phyloP scores from a whole-genome alignment of 1,140 invertebrate genomes.

The Bombus ignitus region DNA sequence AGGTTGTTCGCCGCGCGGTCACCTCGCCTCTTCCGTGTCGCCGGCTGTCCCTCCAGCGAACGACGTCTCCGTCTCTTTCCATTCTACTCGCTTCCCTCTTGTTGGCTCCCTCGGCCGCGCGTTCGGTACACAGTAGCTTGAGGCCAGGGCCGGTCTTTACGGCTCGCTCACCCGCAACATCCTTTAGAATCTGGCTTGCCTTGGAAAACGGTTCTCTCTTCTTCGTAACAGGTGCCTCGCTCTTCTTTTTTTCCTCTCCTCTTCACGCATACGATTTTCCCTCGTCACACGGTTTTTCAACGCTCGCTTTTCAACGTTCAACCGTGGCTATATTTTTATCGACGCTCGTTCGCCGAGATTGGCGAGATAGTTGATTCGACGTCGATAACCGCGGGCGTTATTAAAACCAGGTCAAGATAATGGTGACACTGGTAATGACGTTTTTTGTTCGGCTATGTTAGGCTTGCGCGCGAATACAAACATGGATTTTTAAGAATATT shows the following conservation, averaged over 20 bases:
- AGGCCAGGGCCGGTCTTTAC: constrained; percentile 48
- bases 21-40: too few relatives aligned
- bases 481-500: too few relatives aligned
- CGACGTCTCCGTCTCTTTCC: neutral
- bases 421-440: neutral
- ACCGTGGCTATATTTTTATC: neutral
- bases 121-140: constrained; percentile 42
- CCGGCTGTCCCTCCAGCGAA: too few relatives aligned
- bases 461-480: too few relatives aligned
- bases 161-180: constrained; percentile 26
- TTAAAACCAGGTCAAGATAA: constrained; percentile 28
- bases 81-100: constrained; percentile 10
- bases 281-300: neutral
- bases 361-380: neutral
- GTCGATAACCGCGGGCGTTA: constrained; percentile 14
- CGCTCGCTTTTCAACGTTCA: neutral
- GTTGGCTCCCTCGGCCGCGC: neutral
- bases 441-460: too few relatives aligned
- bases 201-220: constrained; percentile 38
- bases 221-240: neutral
- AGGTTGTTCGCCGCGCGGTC: neutral
- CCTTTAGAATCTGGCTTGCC: constrained; percentile 49
- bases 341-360: neutral
- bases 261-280: too few relatives aligned
- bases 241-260: neutral